phyloP scores from a whole-genome alignment of 2,888 invertebrate species.

The Phoenoteleia sp. region DNA sequence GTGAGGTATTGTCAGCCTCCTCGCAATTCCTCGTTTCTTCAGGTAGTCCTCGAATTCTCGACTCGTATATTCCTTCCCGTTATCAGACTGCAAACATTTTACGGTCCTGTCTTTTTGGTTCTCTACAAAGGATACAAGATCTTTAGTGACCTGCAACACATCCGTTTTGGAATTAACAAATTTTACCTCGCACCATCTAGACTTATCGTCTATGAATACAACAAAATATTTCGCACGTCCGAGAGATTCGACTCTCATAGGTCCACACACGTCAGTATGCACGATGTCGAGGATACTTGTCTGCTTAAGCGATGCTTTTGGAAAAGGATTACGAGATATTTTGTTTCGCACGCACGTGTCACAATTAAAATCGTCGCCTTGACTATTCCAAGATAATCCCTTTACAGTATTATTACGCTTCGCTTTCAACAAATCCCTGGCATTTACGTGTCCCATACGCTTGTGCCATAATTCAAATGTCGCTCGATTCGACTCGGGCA shows the following conservation, averaged over 20 bases:
- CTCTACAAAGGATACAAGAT: slow-evolving; percentile 40
- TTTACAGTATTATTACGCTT: slow-evolving; percentile 16
- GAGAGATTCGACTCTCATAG: not conserved
- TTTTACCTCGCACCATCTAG: slow-evolving; percentile 70
- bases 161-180: slow-evolving; percentile 70
- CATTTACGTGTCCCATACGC: slow-evolving; percentile 64
- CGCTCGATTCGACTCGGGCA: not conserved
- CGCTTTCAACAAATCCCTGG: slow-evolving; percentile 38
- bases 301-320: not conserved
- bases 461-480: slow-evolving; percentile 51
- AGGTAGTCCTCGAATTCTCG: not conserved
- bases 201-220: slow-evolving; percentile 16
- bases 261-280: slow-evolving; percentile 10
- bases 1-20: slow-evolving; percentile 1
- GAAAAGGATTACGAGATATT: slow-evolving; percentile 11
- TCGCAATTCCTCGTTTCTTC: not conserved
- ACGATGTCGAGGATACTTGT: slow-evolving; percentile 1
- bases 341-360: not conserved
- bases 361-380: not conserved
- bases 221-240: slow-evolving; percentile 4
- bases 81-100: slow-evolving; percentile 9
- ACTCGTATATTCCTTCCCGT: slow-evolving; percentile 8
- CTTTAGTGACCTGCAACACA: slow-evolving; percentile 66
- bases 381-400: slow-evolving; percentile 29
- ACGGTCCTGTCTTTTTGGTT: slow-evolving; percentile 1